Evolutionary conservation across 2,888 invertebrate genomes (phyloP).

Genomic region (Disparrhopalites patrizii): DNA sequence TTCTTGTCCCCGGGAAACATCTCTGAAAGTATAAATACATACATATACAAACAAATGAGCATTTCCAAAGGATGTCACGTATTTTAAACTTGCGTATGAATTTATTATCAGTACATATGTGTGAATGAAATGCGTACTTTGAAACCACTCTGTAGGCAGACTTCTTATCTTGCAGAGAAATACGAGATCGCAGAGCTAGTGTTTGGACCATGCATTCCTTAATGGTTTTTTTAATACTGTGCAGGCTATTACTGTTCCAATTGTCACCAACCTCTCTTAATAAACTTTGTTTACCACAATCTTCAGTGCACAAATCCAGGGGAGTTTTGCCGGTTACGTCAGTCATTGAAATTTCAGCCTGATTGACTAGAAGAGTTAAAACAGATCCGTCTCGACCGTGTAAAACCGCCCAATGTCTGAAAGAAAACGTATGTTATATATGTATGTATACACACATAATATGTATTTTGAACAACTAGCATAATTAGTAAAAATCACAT

Average conservation of each 20-base stretch:
- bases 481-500: not conserved
- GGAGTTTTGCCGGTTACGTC: slow-evolving; percentile 21
- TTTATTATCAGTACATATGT: too few species aligned
- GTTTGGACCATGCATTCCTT: slow-evolving; percentile 19
- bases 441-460: not conserved
- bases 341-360: slow-evolving; percentile 9
- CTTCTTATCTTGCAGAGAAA: not conserved
- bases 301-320: slow-evolving; percentile 15
- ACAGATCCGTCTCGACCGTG: slow-evolving; percentile 23
- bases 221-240: slow-evolving; percentile 6
- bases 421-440: not conserved
- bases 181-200: slow-evolving; percentile 12
- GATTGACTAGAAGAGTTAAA: slow-evolving; percentile 23
- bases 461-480: not conserved
- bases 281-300: not conserved
- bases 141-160: not conserved
- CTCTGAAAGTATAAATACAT: slow-evolving; percentile 2
- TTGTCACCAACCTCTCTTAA: not conserved
- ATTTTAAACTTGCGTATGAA: too few species aligned
- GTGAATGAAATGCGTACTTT: slow-evolving; percentile 6
- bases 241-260: not conserved
- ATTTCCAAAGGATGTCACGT: too few species aligned
- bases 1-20: slow-evolving; percentile 21
- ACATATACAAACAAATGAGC: too few species aligned
- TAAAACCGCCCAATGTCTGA: slow-evolving; percentile 19